Evolutionary conservation across 2,797 vertebrate species (phyloP).

Genomic region (Acanthurus leucopareius): DNA sequence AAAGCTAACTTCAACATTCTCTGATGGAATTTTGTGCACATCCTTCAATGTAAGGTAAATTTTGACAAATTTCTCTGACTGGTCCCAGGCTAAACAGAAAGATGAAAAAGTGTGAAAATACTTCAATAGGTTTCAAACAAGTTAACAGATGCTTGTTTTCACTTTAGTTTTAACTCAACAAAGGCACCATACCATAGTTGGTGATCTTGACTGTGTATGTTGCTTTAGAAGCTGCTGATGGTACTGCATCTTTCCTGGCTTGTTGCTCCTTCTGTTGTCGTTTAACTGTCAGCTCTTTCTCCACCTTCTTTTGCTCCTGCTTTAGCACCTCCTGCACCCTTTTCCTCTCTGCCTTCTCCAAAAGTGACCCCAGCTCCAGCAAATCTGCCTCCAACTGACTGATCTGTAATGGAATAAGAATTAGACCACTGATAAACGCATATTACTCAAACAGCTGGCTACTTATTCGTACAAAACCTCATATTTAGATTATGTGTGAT

Average conservation of each 20-base stretch:
- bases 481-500: not conserved
- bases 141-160: not conserved
- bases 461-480: not conserved
- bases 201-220: constrained; percentile 95
- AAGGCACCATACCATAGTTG: constrained; percentile 89
- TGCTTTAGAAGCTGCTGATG: constrained; percentile 69
- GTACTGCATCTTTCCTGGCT: constrained; percentile 77
- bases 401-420: constrained; percentile 70
- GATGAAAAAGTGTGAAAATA: not conserved
- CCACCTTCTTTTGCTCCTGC: constrained; percentile 91
- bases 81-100: constrained; percentile 92
- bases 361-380: constrained; percentile 88
- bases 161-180: not conserved
- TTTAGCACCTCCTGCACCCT: constrained; percentile 87
- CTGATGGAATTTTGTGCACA: constrained; percentile 91
- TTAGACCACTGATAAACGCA: not conserved
- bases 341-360: constrained; percentile 88
- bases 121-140: too few relatives aligned
- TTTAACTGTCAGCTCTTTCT: constrained; percentile 90
- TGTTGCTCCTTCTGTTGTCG: constrained; percentile 84
- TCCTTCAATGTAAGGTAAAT: constrained; percentile 94
- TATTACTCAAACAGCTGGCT: not conserved
- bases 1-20: constrained; percentile 92
- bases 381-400: constrained; percentile 91
- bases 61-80: constrained; percentile 98